A percentile compares a stretch with the other conserved stretches of the same genome.
phyloP scores from a whole-genome alignment of 2,797 vertebrate genomes.

The Cossypha caffra region DNA sequence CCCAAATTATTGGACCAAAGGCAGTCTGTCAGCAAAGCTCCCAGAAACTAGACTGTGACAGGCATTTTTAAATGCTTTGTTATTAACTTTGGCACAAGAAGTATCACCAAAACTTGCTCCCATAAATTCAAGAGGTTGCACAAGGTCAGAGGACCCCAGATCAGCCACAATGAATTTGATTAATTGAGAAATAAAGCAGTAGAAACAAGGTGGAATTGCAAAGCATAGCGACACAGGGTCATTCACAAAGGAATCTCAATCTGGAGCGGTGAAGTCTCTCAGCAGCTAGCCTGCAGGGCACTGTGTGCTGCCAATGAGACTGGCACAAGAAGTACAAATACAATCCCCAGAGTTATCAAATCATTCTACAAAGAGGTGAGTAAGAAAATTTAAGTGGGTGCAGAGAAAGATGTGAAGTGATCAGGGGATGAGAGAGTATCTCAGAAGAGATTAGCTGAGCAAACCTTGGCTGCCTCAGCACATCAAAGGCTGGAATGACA shows the following conservation, averaged over 20 bases:
- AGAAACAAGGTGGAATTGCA: neutral
- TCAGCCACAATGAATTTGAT: neutral
- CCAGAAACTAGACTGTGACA: neutral
- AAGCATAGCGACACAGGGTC: neutral
- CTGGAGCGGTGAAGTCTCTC: neutral
- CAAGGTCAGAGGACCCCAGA: neutral
- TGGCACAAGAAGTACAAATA: neutral
- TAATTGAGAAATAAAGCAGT: neutral
- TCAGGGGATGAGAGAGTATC: neutral
- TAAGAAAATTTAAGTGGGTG: neutral
- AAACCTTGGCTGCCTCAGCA: neutral
- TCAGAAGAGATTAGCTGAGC: neutral
- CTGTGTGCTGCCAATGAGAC: fast-evolving
- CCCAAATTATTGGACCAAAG: neutral
- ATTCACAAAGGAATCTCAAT: neutral
- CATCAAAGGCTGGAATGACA: neutral
- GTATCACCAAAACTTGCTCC: neutral
- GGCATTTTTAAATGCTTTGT: neutral
- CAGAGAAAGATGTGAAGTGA: neutral
- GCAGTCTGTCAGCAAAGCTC: neutral
- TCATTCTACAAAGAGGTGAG: neutral
- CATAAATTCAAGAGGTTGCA: neutral
- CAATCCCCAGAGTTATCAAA: fast-evolving
- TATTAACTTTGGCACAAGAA: neutral
- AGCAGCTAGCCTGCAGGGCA: neutral